Conservation (phyloP, 2,113 vertebrate genomes). For the Strix uralensis region DNA sequence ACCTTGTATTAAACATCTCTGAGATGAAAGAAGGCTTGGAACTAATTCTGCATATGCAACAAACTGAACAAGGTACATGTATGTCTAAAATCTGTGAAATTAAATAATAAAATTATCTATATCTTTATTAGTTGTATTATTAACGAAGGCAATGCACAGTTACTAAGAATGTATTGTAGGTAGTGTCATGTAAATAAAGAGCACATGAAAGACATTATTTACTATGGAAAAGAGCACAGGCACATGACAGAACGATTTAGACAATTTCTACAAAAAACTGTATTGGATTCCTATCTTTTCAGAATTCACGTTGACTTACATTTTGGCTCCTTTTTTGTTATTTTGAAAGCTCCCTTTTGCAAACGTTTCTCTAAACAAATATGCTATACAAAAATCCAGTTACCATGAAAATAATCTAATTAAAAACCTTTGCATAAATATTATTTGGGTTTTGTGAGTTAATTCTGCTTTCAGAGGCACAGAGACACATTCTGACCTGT, state of each 20-base stretch:
- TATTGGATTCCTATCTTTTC: neutral
- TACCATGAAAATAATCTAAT: neutral
- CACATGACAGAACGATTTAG: neutral
- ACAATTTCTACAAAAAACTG: neutral
- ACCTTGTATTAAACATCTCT: neutral
- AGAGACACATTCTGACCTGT: neutral
- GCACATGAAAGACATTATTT: neutral
- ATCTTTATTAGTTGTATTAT: neutral
- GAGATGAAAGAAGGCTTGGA: neutral
- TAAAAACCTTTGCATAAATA: neutral
- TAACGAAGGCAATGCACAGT: neutral
- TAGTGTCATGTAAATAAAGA: neutral
- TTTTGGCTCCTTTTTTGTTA: neutral
- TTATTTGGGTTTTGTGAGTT: neutral
- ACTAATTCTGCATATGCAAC: neutral
- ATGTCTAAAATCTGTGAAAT: neutral
- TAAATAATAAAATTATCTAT: neutral
- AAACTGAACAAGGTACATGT: neutral
- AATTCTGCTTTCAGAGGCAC: neutral
- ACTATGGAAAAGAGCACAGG: neutral
- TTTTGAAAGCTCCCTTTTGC: neutral
- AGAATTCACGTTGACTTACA: neutral
- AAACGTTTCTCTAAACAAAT: neutral
- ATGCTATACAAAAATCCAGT: neutral
- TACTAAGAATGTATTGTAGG: neutral